Conservation (phyloP, 2,797 vertebrate genomes). For the Gobio occitaniae region DNA sequence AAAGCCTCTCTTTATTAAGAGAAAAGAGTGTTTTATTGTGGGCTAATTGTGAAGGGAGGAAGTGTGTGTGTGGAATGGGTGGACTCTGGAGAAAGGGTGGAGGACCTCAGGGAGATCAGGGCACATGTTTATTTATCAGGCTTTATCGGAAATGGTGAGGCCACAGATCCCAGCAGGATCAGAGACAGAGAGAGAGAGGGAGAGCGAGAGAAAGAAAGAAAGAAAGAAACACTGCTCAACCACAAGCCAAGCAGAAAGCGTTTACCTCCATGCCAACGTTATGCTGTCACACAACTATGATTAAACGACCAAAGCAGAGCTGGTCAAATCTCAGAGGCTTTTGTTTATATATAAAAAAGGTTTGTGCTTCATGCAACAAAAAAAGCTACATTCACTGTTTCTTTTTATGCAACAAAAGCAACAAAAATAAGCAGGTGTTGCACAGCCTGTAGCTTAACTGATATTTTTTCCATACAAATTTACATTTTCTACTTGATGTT, state of each 20-base stretch:
- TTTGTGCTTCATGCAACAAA: conserved; percentile 68
- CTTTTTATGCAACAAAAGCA: conserved; percentile 30
- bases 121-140: conserved; percentile 80
- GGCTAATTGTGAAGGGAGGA: conserved; percentile 78
- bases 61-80: conserved; percentile 76
- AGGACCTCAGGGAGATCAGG: conserved; percentile 73
- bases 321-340: conserved; percentile 71
- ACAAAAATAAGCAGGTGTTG: conserved; percentile 53
- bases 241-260: conserved; percentile 56
- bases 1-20: conserved; percentile 72
- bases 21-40: conserved; percentile 78
- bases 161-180: conserved; percentile 76
- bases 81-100: conserved; percentile 78
- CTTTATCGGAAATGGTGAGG: conserved; percentile 77
- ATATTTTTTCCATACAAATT: conserved; percentile 30
- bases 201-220: no score
- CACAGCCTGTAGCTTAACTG: conserved; percentile 16
- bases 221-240: conserved; percentile 33
- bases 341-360: conserved; percentile 46
- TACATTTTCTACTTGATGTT: conserved; percentile 16
- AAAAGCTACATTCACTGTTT: conserved; percentile 16
- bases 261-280: conserved; percentile 69
- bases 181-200: conserved; percentile 55
- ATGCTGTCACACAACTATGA: conserved; percentile 65
- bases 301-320: conserved; percentile 71